Evolutionary conservation across 2,888 invertebrate species (phyloP), one percentile per base, ranked within the genome.

Genomic region (Sinopyrophorus schimmeli): DNA sequence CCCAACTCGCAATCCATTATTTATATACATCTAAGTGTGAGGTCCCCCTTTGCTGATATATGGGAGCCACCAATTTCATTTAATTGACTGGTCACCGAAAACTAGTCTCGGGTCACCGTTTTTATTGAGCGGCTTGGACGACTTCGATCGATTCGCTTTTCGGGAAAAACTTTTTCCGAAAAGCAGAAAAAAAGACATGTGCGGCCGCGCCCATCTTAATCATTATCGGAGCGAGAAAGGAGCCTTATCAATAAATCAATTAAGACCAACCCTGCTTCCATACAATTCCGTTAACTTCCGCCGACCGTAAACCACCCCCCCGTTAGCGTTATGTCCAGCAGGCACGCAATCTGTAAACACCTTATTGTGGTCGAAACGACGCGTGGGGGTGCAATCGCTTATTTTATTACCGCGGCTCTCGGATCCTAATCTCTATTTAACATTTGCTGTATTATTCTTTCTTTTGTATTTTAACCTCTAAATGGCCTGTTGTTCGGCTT

Each of bases 41-140:
- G 68, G 68, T 65, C 67, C 59, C 57, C 59, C 53, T 52, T n/a
- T 59, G 58, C 62, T 70, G 69, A 69, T 69, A 66, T 67, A 70
- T 69, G 66, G 65, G 63, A 63, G 62, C 67, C 63, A 67, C 67
- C 69, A 68, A 69, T 69, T 68, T 59, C 60, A 64, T 69, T 68
- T 69, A 69, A 69, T 69, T 69, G 70, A 70, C 68, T 68, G 66
- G 65, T 68, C 68, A 68, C 66, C 65, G 61, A 54, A 56, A 65
- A 68, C 63, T 60, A 58, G n/a, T n/a, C 58, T 52, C 57, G 55
- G 63, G 61, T 63, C 64, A 62, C 58, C 56, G 64, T 64, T 64
- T 63, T 55, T 55, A 55, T 58, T 58, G 32, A 50, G 47, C 47
- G 49, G 43, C 40, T 47, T 47, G n/a, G n/a, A n/a, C n/a, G n/a